Evolutionary conservation across 2,113 vertebrate species (phyloP).

Genomic region (Heterotilapia buettikoferi): DNA sequence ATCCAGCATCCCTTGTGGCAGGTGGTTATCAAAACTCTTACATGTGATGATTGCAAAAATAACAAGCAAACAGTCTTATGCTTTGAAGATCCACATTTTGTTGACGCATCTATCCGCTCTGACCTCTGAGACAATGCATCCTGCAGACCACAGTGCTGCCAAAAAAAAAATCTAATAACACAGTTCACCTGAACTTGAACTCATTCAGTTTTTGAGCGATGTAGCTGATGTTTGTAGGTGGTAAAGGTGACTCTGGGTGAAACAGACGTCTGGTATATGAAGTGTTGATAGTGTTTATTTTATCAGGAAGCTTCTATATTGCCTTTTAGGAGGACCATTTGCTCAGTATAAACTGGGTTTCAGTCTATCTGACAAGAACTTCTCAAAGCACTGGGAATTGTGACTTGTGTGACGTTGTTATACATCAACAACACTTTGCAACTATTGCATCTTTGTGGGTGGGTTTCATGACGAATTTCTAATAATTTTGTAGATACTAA

Average conservation of each 20-base stretch:
- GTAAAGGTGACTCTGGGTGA: neutral
- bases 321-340: neutral
- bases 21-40: neutral
- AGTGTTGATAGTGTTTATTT: neutral
- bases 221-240: neutral
- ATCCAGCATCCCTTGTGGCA: neutral
- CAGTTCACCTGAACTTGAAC: neutral
- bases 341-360: neutral
- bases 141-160: neutral
- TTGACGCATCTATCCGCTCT: neutral
- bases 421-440: neutral
- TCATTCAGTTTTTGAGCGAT: neutral
- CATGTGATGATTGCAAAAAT: neutral
- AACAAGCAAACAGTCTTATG: neutral
- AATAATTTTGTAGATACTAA: neutral
- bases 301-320: neutral
- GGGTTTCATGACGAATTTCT: neutral
- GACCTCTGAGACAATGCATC: neutral
- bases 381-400: neutral
- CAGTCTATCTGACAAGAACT: neutral
- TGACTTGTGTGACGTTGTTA: neutral
- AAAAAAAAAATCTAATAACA: neutral
- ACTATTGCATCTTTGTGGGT: neutral
- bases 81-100: neutral
- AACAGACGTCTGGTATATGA: neutral